Conservation (phyloP, 2,888 invertebrate genomes). For the Lithophane socia region DNA sequence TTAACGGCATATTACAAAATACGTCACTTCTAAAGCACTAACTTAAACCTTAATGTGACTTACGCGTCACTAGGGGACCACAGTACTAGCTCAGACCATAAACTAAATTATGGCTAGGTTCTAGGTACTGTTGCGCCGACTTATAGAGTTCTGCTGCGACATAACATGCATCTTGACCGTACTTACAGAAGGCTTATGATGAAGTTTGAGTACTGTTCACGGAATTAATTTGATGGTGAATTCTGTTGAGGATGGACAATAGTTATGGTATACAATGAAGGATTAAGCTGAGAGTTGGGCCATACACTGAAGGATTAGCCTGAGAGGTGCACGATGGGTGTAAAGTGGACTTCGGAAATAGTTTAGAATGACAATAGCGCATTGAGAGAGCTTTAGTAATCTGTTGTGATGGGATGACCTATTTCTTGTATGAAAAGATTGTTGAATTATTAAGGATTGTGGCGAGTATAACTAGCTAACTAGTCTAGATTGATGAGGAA, state of each 20-base stretch:
- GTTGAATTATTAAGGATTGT: neutral
- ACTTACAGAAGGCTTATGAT: conserved; percentile 20
- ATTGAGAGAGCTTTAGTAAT: neutral
- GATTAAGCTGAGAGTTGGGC: neutral
- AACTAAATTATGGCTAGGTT: conserved; percentile 48
- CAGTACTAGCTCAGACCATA: conserved; percentile 48
- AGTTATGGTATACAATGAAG: conserved; percentile 30
- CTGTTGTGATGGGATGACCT: neutral
- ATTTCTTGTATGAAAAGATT: neutral
- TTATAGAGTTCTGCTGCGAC: conserved; percentile 19
- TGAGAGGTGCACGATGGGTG: neutral
- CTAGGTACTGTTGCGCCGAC: conserved; percentile 2
- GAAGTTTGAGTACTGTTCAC: conserved; percentile 14
- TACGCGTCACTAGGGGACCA: conserved; percentile 43
- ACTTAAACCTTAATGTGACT: conserved; percentile 45
- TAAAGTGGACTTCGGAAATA: conserved; percentile 32
- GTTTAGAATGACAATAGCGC: conserved; percentile 13
- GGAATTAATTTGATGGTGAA: conserved; percentile 26
- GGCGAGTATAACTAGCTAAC: too few relatives aligned
- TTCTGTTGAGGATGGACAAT: conserved; percentile 16
- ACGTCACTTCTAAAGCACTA: conserved; percentile 40
- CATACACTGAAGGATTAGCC: neutral
- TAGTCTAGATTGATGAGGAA: neutral
- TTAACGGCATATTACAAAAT: conserved; percentile 46
- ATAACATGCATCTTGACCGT: conserved; percentile 22